A percentile compares a stretch with the other conserved stretches of the same genome.
phyloP scores from a whole-genome alignment of 2,888 invertebrate species.

The Amiota minor region DNA sequence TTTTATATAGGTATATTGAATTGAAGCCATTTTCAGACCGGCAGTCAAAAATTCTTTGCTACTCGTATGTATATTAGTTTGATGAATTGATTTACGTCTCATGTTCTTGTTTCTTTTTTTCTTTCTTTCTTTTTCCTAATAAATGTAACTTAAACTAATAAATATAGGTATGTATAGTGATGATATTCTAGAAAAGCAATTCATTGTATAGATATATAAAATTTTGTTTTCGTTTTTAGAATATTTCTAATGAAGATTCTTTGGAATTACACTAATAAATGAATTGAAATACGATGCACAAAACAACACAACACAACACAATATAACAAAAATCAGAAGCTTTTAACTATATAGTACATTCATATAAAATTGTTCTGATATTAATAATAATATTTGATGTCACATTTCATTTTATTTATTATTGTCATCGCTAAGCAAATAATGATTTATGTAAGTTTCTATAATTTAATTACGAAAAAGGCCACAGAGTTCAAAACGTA shows the following conservation, averaged over 20 bases:
- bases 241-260: slow-evolving; percentile 46
- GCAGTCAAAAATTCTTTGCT: slow-evolving; percentile 60
- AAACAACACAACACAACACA: no score
- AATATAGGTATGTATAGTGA: neutral
- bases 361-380: neutral
- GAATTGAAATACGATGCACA: no score
- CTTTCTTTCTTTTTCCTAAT: neutral
- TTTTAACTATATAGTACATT: neutral
- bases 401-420: neutral
- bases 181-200: neutral
- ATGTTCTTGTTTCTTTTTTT: neutral
- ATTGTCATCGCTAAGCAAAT: neutral
- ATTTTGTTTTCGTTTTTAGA: neutral
- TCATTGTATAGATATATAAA: slow-evolving; percentile 23
- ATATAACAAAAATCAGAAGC: neutral
- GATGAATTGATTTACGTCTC: neutral
- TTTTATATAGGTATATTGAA: no score
- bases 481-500: slow-evolving; percentile 20
- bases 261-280: slow-evolving; percentile 44
- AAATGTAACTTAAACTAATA: neutral
- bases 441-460: neutral
- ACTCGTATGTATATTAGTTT: neutral
- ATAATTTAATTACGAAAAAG: slow-evolving; percentile 22
- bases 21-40: slow-evolving; percentile 60
- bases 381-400: neutral